Evolutionary conservation across 2,888 invertebrate species (phyloP), one percentile per base, ranked within the genome.

Genomic region (Thymelicus lineola): DNA sequence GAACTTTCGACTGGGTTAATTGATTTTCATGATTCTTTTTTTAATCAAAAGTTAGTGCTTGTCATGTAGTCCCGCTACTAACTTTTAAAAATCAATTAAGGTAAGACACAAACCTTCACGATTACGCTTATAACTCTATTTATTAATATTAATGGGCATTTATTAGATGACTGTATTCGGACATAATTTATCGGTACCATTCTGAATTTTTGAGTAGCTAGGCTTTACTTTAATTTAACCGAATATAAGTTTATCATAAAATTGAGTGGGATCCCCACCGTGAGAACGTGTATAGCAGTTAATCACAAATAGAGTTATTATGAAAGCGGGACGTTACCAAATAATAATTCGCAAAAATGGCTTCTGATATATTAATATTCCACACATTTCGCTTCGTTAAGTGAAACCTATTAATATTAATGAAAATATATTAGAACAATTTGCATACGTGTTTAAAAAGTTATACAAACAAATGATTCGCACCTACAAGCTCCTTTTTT

Each of bases 361-460:
- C 60, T 12, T 36, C 28, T 64, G 53, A 70, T 60, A 59, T 64
- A 70, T 70, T 42, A n/a, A 59, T 59, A 70, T 64, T 70, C 58
- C 46, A 65, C 64, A 58, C 50, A 63, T 61, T 15, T 66, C 61
- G 61, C 61, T 61, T 70, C 55, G 60, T 65, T 69, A 71, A 73
- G 72, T 73, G 73, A 73, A 74, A 73, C 70, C 69, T 71, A 72
- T 73, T 71, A 48, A 70, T 72, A 72, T 72, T 73, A 66, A 71
- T 74, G 58, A 61, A 72, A 72, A 71, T 71, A 73, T 66, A 75
- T 74, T 71, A 70, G 45, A 66, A 10, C 65, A 60, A 74, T 75
- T 75, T 74, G 75, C 73, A 74, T 72, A 72, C 28, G 64, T 65
- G 61, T 62, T 68, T 63, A 59, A 70, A 61, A 45, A 65, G 74